Evolutionary conservation across 2,888 invertebrate genomes (phyloP), one percentile per base, ranked within the genome.

Genomic region (Melinaea marsaeus): DNA sequence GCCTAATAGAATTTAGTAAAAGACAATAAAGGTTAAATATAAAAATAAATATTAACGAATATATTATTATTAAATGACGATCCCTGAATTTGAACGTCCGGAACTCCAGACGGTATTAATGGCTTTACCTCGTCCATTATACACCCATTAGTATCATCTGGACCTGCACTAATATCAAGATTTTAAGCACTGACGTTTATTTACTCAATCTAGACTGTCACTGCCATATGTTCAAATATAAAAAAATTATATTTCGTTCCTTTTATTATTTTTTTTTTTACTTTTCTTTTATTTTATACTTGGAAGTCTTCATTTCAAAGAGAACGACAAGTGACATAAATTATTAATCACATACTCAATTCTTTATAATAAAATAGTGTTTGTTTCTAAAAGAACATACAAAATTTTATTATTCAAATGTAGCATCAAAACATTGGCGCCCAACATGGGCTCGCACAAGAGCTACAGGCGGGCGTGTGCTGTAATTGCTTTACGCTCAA

Each of bases 401-500:
- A 56, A 9, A 13, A 56, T 37, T 37, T 35, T 56, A 35, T 56
- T 13, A 56, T 35, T 13, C n/a, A 35, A 56, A 37, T 35, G 35
- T 37, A 6, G 69, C 7, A 11, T 51, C 32, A 51, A 51, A 72
- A 69, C 69, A 65, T 66, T 70, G 71, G 69, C 70, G 64, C 68
- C 70, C 71, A 69, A 70, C 66, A 62, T 61, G 70, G 64, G 61
- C 68, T 66, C 45, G 62, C 47, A 46, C 58, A 62, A 64, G 51
- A 64, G 59, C 64, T 63, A 60, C 66, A 68, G 65, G 58, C 69
- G 57, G 63, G 64, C 60, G 72, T 68, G 68, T 70, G 65, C 68
- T 64, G 62, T 67, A 70, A 68, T 73, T 72, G 72, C 70, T 72
- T 71, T 68, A 69, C 66, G 72, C 63, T 69, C 70, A 72, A 65